phyloP scores from a whole-genome alignment of 2,888 invertebrate species.

The Drosophila percnosoma region DNA sequence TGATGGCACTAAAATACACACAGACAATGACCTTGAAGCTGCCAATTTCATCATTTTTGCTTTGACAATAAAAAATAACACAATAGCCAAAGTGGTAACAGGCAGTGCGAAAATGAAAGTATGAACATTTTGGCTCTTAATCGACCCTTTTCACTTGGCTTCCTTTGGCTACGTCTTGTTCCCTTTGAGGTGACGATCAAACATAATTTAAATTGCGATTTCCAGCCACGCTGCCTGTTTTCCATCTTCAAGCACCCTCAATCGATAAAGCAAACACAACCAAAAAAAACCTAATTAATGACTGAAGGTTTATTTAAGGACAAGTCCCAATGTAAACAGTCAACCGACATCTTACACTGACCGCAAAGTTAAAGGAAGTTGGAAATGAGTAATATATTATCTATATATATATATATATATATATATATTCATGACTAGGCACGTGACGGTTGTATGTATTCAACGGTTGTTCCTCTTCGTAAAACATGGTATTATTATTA shows the following conservation, averaged over 20 bases:
- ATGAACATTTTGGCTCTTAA: conserved; percentile 42
- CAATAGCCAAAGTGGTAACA: conserved; percentile 32
- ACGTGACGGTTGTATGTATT: neutral
- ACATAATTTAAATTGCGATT: conserved; percentile 65
- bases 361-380: neutral
- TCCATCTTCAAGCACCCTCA: conserved; percentile 23
- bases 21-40: conserved; percentile 45
- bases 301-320: conserved; percentile 8
- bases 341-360: conserved; percentile 32
- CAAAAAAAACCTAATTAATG: conserved; percentile 31
- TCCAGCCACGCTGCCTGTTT: conserved; percentile 7
- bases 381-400: neutral
- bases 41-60: conserved; percentile 72
- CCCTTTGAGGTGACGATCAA: conserved; percentile 42
- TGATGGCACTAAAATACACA: neutral
- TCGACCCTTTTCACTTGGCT: conserved; percentile 4
- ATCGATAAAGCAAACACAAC: conserved; percentile 62
- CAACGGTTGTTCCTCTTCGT: neutral
- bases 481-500: neutral
- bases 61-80: conserved; percentile 58
- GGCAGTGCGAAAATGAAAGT: neutral
- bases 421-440: neutral
- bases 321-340: conserved; percentile 53
- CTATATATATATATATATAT: neutral
- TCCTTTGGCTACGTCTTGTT: neutral